Evolutionary conservation across 1,140 invertebrate species (phyloP).

Genomic region (Drosophila rhopaloa): DNA sequence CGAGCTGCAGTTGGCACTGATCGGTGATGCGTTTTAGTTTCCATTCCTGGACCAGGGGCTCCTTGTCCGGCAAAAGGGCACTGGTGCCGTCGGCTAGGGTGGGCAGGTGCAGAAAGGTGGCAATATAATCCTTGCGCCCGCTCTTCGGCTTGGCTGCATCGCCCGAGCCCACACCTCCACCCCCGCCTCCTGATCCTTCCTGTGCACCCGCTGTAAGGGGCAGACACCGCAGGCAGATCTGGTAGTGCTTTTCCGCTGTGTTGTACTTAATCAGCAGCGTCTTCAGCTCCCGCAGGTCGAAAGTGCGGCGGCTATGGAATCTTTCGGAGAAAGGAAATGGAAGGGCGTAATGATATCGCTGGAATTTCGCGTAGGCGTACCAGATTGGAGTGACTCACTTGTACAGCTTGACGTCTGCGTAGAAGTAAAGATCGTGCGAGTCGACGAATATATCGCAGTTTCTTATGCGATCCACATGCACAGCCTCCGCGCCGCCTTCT

Average conservation of each 20-base stretch:
- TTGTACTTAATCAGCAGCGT: constrained; percentile 68
- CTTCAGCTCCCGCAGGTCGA: constrained; percentile 75
- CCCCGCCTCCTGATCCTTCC: constrained; percentile 28
- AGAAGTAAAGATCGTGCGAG: constrained; percentile 76
- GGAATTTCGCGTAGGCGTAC: constrained; percentile 1
- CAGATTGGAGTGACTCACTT: constrained; percentile 60
- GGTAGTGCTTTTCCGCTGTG: constrained; percentile 54
- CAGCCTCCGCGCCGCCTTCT: constrained; percentile 16
- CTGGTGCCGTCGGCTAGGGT: constrained; percentile 32
- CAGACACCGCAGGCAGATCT: constrained; percentile 64
- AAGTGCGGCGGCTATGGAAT: constrained; percentile 70
- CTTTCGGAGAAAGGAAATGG: constrained; percentile 34
- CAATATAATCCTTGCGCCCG: constrained; percentile 58
- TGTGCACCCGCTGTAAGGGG: constrained; percentile 37
- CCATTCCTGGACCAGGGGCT: constrained; percentile 65
- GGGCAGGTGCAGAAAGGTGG: constrained; percentile 46
- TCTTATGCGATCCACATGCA: constrained; percentile 70
- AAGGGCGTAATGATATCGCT: constrained; percentile 8
- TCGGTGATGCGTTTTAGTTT: constrained; percentile 80
- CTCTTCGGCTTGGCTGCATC: constrained; percentile 64
- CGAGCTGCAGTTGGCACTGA: constrained; percentile 68
- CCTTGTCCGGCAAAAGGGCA: constrained; percentile 44
- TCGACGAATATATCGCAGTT: constrained; percentile 81
- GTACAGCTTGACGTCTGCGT: constrained; percentile 73
- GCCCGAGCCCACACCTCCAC: constrained; percentile 22